A percentile compares a stretch with the other conserved stretches of the same genome.
Conservation (phyloP, 2,113 vertebrate species). For the Chrysemys picta region DNA sequence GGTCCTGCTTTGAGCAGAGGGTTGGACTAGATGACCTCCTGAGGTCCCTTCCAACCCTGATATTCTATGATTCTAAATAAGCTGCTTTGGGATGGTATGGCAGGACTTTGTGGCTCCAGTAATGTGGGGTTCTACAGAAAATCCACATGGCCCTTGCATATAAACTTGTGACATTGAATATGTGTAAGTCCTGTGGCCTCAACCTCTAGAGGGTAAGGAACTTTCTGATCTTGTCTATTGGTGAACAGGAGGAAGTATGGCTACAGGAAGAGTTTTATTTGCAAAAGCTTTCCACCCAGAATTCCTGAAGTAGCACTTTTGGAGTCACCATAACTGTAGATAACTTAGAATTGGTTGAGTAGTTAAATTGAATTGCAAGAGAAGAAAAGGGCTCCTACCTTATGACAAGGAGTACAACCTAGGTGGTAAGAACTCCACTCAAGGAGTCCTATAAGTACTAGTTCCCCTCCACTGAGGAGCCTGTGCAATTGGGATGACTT, state of each 20-base stretch:
- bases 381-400: neutral
- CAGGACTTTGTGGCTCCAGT: neutral
- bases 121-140: neutral
- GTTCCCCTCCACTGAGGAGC: neutral
- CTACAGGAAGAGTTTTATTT: neutral
- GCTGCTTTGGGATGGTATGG: fast-evolving
- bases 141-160: neutral
- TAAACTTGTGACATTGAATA: neutral
- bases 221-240: neutral
- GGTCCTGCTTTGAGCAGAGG: no score
- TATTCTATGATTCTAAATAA: neutral
- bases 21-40: no score
- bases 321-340: neutral
- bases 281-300: neutral
- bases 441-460: neutral
- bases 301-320: neutral
- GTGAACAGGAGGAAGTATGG: neutral
- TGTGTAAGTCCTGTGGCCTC: neutral
- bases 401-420: neutral
- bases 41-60: no score
- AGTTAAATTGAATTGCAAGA: neutral
- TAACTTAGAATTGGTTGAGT: neutral
- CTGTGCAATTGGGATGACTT: neutral
- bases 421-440: no score
- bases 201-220: neutral